phyloP scores from a whole-genome alignment of 2,113 vertebrate species.

The Tyto alba region DNA sequence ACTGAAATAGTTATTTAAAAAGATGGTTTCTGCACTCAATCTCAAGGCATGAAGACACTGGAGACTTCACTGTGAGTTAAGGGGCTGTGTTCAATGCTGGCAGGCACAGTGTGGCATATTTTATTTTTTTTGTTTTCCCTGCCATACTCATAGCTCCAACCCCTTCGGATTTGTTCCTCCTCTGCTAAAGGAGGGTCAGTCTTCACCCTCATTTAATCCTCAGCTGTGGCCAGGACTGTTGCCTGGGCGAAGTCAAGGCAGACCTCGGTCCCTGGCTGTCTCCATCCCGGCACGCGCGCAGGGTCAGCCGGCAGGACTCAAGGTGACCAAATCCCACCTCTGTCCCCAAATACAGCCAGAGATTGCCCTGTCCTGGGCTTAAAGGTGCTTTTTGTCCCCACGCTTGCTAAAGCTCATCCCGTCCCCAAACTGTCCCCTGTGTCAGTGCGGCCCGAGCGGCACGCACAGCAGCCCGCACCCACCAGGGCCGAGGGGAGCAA shows the following conservation, averaged over 20 bases:
- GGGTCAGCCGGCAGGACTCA: neutral
- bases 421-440: neutral
- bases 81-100: constrained; percentile 57
- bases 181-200: neutral
- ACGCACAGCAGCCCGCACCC: neutral
- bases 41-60: constrained; percentile 68
- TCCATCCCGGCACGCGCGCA: rapidly evolving
- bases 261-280: neutral
- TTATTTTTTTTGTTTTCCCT: constrained; percentile 45
- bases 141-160: constrained; percentile 40
- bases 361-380: neutral
- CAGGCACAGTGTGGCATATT: constrained; percentile 70
- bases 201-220: constrained; percentile 4
- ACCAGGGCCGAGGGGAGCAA: neutral
- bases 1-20: constrained; percentile 51
- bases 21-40: constrained; percentile 47
- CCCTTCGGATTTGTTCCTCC: neutral
- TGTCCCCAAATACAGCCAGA: neutral
- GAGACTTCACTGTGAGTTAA: constrained; percentile 52
- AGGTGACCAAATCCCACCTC: rapidly evolving
- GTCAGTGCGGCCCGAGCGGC: neutral
- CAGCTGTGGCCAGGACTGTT: neutral
- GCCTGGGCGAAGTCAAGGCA: neutral
- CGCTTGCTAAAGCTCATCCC: neutral
- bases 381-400: neutral